These are phyloP conservation scores for Sebastes trivittatus DNA, from an alignment of 2,797 vertebrate genomes.

Conservation along the genomic window DNA sequence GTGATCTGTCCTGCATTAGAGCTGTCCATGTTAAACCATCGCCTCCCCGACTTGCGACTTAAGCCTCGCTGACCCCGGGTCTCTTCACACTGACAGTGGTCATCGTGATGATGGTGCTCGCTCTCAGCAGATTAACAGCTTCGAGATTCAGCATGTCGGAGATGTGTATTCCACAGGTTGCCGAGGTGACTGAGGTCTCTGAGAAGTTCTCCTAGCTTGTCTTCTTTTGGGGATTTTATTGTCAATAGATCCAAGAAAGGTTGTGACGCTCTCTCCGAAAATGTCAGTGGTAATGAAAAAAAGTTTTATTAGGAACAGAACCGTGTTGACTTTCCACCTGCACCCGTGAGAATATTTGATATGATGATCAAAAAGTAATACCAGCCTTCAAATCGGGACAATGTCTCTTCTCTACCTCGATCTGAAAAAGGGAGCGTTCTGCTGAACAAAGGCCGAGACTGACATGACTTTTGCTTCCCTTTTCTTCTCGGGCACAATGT, in stretches of 20 bases:
- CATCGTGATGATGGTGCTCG: background rate
- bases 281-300: constrained; percentile 10
- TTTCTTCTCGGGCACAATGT: constrained; percentile 35
- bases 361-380: constrained; percentile 15
- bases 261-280: background rate
- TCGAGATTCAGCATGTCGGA: background rate
- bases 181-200: background rate
- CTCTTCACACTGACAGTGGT: background rate
- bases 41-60: constrained; percentile 20
- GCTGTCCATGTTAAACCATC: constrained; percentile 23
- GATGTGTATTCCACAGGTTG: background rate
- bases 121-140: constrained; percentile 26
- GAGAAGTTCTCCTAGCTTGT: constrained; percentile 1
- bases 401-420: constrained; percentile 19
- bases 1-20: constrained; percentile 33
- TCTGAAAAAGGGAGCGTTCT: constrained; percentile 12
- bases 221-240: background rate
- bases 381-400: background rate
- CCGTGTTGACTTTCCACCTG: background rate
- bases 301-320: background rate
- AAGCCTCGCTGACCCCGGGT: constrained; percentile 4
- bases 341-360: constrained; percentile 21
- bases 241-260: constrained; percentile 13
- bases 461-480: constrained; percentile 42
- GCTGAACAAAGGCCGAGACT: constrained; percentile 26